Conservation (phyloP, 2,113 vertebrate genomes). For the Recurvirostra avosetta region DNA sequence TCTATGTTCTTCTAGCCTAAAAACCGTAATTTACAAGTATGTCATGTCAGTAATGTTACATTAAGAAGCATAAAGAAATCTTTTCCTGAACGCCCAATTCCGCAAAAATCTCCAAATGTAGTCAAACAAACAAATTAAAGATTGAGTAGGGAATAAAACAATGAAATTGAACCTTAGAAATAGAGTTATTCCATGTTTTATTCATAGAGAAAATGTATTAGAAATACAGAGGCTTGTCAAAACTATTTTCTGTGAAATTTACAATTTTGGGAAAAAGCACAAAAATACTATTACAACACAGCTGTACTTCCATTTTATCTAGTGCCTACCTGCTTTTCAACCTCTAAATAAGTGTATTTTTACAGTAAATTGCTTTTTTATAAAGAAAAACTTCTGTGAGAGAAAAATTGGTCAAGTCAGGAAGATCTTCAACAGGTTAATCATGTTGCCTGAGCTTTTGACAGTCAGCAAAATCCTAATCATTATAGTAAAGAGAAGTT, state of each 20-base stretch:
- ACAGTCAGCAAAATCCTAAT: not conserved
- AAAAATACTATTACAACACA: not conserved
- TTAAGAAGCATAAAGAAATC: not conserved
- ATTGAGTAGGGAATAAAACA: not conserved
- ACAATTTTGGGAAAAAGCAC: not conserved
- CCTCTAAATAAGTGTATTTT: not conserved
- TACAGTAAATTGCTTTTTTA: not conserved
- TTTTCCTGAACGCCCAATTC: not conserved
- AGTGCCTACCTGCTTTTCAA: not conserved
- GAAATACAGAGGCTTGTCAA: conserved; percentile 8
- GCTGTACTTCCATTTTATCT: not conserved
- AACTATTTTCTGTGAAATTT: conserved; percentile 31
- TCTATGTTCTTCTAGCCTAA: not conserved
- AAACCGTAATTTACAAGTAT: not conserved
- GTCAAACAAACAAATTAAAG: not conserved
- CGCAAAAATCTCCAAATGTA: not conserved
- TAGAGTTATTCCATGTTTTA: not conserved
- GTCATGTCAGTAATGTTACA: not conserved
- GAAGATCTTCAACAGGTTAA: not conserved
- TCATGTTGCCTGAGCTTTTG: not conserved
- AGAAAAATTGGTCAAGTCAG: not conserved
- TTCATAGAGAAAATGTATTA: not conserved
- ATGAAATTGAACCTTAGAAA: not conserved
- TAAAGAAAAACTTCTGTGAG: not conserved
- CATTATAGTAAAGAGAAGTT: not conserved